These are phyloP conservation scores for Eudyptes chrysolophus DNA, from an alignment of 2,113 vertebrate genomes.

Conservation along the genomic window DNA sequence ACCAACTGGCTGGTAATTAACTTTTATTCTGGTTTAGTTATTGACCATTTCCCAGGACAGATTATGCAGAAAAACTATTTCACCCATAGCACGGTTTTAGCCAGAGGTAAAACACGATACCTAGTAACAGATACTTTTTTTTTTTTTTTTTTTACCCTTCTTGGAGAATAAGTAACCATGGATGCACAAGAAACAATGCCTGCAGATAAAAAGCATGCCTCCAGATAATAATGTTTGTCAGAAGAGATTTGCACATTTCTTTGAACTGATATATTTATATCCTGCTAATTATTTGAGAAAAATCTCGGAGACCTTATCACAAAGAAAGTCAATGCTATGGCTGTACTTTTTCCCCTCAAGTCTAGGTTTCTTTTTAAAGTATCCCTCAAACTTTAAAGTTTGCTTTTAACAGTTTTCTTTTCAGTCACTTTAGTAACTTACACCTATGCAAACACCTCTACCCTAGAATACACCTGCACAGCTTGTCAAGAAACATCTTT, in stretches of 20 bases:
- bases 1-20: slow-evolving; percentile 23
- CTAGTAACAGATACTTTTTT: background rate
- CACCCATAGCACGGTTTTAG: background rate
- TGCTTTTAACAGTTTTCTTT: background rate
- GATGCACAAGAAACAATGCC: background rate
- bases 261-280: slow-evolving; percentile 38
- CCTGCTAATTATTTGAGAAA: slow-evolving; percentile 37
- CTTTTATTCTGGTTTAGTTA: slow-evolving; percentile 18
- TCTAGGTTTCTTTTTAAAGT: background rate
- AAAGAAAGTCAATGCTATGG: background rate
- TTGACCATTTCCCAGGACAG: slow-evolving; percentile 1
- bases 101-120: background rate
- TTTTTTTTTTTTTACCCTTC: background rate
- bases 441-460: background rate
- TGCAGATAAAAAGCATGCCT: slow-evolving; percentile 1
- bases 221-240: background rate
- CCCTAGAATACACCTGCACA: background rate
- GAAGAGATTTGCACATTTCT: slow-evolving; percentile 12
- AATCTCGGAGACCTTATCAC: background rate
- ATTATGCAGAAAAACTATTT: background rate
- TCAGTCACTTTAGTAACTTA: background rate
- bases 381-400: background rate
- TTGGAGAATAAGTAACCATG: background rate
- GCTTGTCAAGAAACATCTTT: background rate
- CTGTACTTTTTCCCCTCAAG: background rate